Evolutionary conservation across 2,888 invertebrate genomes (phyloP), one percentile per base, ranked within the genome.

Genomic region (Drosophila subquinaria): DNA sequence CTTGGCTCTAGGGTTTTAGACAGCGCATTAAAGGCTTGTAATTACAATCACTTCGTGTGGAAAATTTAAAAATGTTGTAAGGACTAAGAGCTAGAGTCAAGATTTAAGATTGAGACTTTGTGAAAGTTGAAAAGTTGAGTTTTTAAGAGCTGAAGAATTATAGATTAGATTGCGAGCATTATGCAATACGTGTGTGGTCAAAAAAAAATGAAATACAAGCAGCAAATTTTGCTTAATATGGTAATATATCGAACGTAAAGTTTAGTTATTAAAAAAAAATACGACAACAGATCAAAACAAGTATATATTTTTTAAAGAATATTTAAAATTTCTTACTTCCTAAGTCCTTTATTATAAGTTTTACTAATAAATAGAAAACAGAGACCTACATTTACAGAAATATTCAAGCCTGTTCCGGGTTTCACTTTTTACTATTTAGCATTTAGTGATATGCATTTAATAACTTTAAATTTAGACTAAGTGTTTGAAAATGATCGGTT

Each of bases 131-230:
- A 67, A 77, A 77, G 76, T 77, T 71, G 60, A 63, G 45, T 35
- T 55, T 47, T 59, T 65, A 51, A 55, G 50, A 61, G 42, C 61
- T 56, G 33, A 52, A 55, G 45, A 69, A 8, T 53, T 61, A 30
- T 0, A 36, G 57, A 35, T 42, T 23, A 8, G 38, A 30, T 23
- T 50, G 35, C 35, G 59, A 9, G 45, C 15, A 64, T 89, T 87
- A 69, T 79, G 84, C 76, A 84, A 84, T 69, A 43, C 67, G 76
- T 69, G 88, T 79, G 84, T 87, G 83, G 83, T 75, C 83, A 10
- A 33, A 17, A 15, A 4, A 35, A 35, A 53, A 45, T 11, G 4
- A 1, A 15, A 42, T 10, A 36, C 4, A 27, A 17, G 13, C n/a
- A 23, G 8, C 11, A 30, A 23, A 23, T 0, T 11, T 42, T 42